Base-by-base conservation (phyloP, 1,140 invertebrate genomes). In the Bombus impatiens region DNA sequence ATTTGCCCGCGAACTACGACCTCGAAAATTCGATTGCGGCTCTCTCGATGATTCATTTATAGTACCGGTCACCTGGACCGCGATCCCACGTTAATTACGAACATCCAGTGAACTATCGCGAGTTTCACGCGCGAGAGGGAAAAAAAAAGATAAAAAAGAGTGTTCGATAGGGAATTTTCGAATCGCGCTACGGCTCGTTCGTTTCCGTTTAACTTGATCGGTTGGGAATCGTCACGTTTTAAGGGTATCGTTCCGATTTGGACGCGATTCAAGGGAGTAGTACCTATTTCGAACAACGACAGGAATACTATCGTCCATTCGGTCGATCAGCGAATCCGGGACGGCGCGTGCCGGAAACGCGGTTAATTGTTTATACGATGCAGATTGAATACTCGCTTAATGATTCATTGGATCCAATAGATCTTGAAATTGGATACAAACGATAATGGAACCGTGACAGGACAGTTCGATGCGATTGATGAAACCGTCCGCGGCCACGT, bases 301-400 rank as follows among this genome's bases (percentile, higher is more conserved):
- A 13, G 59, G 12, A 35, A 77, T 59, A 25, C 28, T 18, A 65
- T 25, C 78, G 6, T 67, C 2, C 15, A 18, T 35, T 32, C 13
- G 68, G 71, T n/a, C 44, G 42, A 70, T 70, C 78, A 18, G 18
- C 42, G 47, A 13, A 59, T 37, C 10, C 18, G n/a, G 22, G 10
- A 40, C 81, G 59, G 37, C 12, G 71, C 57, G 57, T 62, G 76
- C 40, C 47, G 74, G 76, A 79, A 80, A 82, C 72, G 28, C 37
- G 78, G 81, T 87, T 90, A 87, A 89, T 90, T 84, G 88, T 78
- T 90, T 87, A 87, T 84, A 75, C 82, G 68, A 81, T 32, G 76
- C 74, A 28, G 84, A 78, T 82, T 82, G 37, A 86, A 88, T 86
- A 74, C 78, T 9, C 77, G 88, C 76, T 75, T 89, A 89, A 89